These are phyloP conservation scores for Semnornis frantzii DNA, from an alignment of 2,113 vertebrate species.

Conservation along the genomic window DNA sequence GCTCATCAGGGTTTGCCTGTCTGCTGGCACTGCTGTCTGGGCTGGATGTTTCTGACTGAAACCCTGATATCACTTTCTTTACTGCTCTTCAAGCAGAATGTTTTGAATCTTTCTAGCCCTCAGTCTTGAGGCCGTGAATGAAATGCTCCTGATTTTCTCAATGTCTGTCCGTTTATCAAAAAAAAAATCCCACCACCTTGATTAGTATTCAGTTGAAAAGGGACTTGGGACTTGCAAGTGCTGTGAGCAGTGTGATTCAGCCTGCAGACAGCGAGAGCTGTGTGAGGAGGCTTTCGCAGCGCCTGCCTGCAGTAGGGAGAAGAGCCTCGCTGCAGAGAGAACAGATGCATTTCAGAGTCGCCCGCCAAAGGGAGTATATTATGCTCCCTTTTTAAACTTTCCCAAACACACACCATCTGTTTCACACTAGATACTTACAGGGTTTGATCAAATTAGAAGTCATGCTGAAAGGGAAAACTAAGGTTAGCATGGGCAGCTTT, in stretches of 20 bases:
- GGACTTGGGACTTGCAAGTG: neutral
- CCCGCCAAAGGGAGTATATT: constrained; percentile 73
- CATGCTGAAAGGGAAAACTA: constrained; percentile 67
- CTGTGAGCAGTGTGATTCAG: neutral
- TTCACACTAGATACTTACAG: constrained; percentile 66
- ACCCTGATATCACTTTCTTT: neutral
- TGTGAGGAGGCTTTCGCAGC: constrained; percentile 24
- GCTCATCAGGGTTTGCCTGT: neutral
- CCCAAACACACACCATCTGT: constrained; percentile 75
- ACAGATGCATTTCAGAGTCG: constrained; percentile 70
- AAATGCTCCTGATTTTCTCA: neutral
- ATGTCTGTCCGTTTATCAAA: neutral
- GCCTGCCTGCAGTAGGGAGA: constrained; percentile 46
- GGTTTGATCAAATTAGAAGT: constrained; percentile 75
- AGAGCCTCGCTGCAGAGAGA: constrained; percentile 54
- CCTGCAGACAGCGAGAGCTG: neutral
- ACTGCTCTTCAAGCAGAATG: neutral
- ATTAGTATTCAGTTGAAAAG: neutral
- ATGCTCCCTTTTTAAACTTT: constrained; percentile 74
- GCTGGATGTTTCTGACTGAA: neutral
- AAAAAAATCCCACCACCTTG: neutral
- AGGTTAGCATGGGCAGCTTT: constrained; percentile 59
- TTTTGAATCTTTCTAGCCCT: neutral
- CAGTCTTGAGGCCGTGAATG: accelerated
- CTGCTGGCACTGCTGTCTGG: accelerated